These are phyloP conservation scores for Platyrinchus mystaceus DNA, from an alignment of 2,797 vertebrate genomes.

Conservation along the genomic window DNA sequence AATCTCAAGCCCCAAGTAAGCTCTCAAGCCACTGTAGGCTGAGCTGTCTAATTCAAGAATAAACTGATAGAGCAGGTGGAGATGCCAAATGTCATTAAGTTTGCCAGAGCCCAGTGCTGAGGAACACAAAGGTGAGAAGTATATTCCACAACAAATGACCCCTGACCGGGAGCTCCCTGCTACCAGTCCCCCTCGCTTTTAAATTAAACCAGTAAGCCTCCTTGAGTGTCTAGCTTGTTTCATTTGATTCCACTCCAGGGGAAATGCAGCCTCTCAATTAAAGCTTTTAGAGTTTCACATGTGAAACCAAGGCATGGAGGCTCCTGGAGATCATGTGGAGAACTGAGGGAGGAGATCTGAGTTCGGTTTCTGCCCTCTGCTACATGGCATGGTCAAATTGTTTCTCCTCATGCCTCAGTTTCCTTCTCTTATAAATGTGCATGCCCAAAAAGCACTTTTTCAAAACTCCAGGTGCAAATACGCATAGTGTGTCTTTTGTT, in stretches of 20 bases:
- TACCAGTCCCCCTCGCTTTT: slow-evolving; percentile 35
- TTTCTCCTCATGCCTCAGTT: neutral
- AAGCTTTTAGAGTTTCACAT: slow-evolving; percentile 35
- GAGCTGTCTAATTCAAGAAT: neutral
- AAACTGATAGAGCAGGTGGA: slow-evolving; percentile 41
- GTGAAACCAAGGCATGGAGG: neutral
- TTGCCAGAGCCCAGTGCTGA: slow-evolving; percentile 2
- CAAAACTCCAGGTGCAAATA: neutral
- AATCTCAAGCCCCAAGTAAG: neutral
- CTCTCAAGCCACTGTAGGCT: neutral
- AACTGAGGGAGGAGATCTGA: neutral
- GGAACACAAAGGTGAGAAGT: slow-evolving; percentile 50
- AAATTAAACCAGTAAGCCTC: slow-evolving; percentile 59
- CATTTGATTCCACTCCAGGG: slow-evolving; percentile 58
- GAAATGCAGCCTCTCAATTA: slow-evolving; percentile 46
- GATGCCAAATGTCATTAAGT: slow-evolving; percentile 41
- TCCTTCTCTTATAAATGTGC: neutral
- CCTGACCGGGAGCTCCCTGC: slow-evolving; percentile 28
- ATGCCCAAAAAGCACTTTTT: neutral
- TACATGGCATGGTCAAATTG: no score
- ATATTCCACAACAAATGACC: slow-evolving; percentile 55
- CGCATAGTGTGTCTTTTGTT: neutral
- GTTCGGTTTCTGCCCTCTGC: neutral
- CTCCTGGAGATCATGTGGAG: neutral
- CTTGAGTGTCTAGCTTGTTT: slow-evolving; percentile 61